Percentiles rank a stretch among this genome's conserved stretches.
These are phyloP conservation scores for Tinea semifulvella DNA, from an alignment of 2,888 invertebrate genomes.

Conservation along the genomic window DNA sequence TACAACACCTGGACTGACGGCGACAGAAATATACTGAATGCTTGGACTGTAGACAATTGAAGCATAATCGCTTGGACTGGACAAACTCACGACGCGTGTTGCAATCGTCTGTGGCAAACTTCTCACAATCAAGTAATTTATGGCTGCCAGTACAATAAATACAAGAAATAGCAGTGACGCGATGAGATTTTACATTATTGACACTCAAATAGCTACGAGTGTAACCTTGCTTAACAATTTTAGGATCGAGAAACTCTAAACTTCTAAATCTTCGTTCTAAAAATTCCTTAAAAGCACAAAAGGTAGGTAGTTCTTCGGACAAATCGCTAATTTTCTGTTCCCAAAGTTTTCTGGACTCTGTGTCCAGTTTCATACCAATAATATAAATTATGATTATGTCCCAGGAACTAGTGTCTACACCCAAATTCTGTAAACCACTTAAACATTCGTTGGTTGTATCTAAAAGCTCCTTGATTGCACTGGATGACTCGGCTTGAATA, in stretches of 20 bases:
- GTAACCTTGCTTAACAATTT: not conserved
- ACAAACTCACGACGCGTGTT: not conserved
- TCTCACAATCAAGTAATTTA: not conserved
- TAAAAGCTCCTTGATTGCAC: slow-evolving; percentile 10
- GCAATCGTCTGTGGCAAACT: not conserved
- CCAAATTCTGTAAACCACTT: slow-evolving; percentile 11
- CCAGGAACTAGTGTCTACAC: slow-evolving; percentile 10
- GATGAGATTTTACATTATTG: not conserved
- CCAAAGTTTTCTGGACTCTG: not conserved
- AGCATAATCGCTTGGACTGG: not conserved
- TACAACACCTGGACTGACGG: not conserved
- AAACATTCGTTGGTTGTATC: slow-evolving; percentile 15
- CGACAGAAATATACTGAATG: not conserved
- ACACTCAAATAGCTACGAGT: not conserved
- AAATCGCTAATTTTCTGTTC: not conserved
- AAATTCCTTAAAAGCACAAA: not conserved
- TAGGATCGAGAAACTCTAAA: not conserved
- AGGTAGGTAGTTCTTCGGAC: not conserved
- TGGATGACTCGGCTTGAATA: slow-evolving; percentile 4
- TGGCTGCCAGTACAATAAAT: not conserved
- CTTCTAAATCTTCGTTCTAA: not conserved
- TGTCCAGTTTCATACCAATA: not conserved
- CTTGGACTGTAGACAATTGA: too few species aligned
- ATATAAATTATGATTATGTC: slow-evolving; percentile 10
- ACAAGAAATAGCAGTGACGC: not conserved